Evolutionary conservation across 2,113 vertebrate species (phyloP).

Genomic region (Gambusia holbrooki): DNA sequence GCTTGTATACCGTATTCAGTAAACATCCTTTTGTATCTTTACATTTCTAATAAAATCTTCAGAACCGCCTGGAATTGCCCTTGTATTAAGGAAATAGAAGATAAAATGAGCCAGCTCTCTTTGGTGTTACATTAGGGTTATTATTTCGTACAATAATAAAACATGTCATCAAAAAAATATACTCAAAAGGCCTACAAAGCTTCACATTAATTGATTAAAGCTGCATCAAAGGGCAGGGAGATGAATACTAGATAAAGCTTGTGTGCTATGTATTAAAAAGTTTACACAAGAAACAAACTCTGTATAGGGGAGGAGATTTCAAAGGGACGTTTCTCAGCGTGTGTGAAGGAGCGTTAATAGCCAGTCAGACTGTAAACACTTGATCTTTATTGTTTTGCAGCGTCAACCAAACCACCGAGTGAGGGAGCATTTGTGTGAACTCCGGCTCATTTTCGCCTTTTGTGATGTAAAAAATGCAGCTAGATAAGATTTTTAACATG

Average conservation of each 20-base stretch:
- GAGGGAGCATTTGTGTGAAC: slow-evolving; percentile 12
- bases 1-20: background rate
- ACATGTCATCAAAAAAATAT: slow-evolving; percentile 26
- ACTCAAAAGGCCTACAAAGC: slow-evolving; percentile 9
- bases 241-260: background rate
- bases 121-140: slow-evolving; percentile 3
- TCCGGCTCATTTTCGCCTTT: background rate
- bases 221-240: background rate
- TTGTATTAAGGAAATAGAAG: slow-evolving; percentile 8
- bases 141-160: slow-evolving; percentile 20
- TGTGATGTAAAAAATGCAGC: background rate
- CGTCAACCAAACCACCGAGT: slow-evolving; percentile 14
- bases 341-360: slow-evolving; percentile 37
- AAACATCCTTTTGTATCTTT: background rate
- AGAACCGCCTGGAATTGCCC: slow-evolving; percentile 6
- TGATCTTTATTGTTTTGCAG: slow-evolving; percentile 36
- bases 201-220: slow-evolving; percentile 29
- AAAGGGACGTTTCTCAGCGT: slow-evolving; percentile 2
- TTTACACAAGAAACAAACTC: slow-evolving; percentile 19
- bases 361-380: slow-evolving; percentile 60
- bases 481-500: background rate
- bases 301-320: slow-evolving; percentile 1
- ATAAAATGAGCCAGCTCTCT: background rate
- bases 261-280: background rate
- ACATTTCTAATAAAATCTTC: background rate